Base-by-base conservation (phyloP, 2,797 vertebrate species). In the Enteromius viviparus region DNA sequence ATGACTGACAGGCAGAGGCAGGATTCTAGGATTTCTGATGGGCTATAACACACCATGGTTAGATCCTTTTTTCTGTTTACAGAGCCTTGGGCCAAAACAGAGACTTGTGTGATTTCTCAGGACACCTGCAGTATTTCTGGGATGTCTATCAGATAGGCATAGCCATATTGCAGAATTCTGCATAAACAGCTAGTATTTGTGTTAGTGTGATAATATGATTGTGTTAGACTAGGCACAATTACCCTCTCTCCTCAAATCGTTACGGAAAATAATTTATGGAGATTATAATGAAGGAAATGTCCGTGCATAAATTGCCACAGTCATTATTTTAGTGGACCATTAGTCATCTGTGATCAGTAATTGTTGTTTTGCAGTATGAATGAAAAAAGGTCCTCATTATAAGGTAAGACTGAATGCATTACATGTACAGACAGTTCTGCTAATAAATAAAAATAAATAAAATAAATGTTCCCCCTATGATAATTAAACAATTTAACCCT, bases 311-410 rank as follows among this genome's bases (percentile, higher is more conserved):
- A 62, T 62, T 8, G 12, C 40, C 45, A 66, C 45, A 82, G 32
- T 74, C 58, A 82, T 51, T 55, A 34, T 76, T 82, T 82, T 66
- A 66, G 47, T 40, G n/a, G 45, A 60, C 23, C 10, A 68, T 82
- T 66, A 82, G 40, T 62, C 70, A 47, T 65, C 70, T 53, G 55
- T 26, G 26, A 55, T 71, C 68, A 55, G n/a, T 55, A 76, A 84
- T 68, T 80, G 51, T 75, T 74, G 45, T 74, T 66, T 19, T 84
- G 23, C 19, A 37, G 49, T 14, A 15, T 37, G 19, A 75, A 55
- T 37, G 0, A 40, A 37, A 53, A 55, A 53, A 75, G 3, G 0
- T 55, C 49, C 21, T 55, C 19, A 8, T 66, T 37, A 37, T 21
- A 37, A 15, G 29, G 23, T 62, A 62, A 29, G 60, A 32, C 60